phyloP scores from a whole-genome alignment of 2,888 invertebrate species.

The Drosophila greeni region DNA sequence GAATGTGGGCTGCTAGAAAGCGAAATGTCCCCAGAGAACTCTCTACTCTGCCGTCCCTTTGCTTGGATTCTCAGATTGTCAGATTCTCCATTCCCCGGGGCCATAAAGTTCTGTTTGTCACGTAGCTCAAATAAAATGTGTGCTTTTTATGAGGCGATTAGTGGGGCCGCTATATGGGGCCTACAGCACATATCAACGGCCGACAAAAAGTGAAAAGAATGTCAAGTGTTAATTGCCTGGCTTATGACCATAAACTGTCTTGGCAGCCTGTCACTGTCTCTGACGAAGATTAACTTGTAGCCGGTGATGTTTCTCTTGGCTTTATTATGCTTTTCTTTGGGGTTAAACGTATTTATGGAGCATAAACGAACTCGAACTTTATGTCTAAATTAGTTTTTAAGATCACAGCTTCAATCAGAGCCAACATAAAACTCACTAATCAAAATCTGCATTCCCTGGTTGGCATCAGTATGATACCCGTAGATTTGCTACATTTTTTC shows the following conservation, averaged over 20 bases:
- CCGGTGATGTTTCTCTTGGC: constrained; percentile 32
- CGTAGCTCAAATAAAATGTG: constrained; percentile 68
- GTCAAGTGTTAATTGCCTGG: constrained; percentile 70
- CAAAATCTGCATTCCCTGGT: constrained; percentile 9
- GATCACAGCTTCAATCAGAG: neutral
- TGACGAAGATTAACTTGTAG: constrained; percentile 68
- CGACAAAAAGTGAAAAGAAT: constrained; percentile 69
- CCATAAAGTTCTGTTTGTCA: constrained; percentile 63
- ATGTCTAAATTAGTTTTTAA: neutral
- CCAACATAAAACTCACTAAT: constrained; percentile 15
- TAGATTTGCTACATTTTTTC: constrained; percentile 8
- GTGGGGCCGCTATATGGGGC: constrained; percentile 54
- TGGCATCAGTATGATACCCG: constrained; percentile 6
- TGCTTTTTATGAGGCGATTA: constrained; percentile 70
- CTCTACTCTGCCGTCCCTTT: constrained; percentile 37
- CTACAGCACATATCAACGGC: constrained; percentile 62
- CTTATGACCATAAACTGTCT: constrained; percentile 49
- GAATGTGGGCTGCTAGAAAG: constrained; percentile 49
- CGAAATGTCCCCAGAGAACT: constrained; percentile 54
- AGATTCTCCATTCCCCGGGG: neutral
- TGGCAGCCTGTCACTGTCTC: constrained; percentile 22
- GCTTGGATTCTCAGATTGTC: constrained; percentile 4
- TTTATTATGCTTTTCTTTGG: constrained; percentile 55
- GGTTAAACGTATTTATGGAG: constrained; percentile 43
- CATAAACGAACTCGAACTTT: neutral